These are phyloP conservation scores for Rhagonycha lutea DNA, from an alignment of 2,888 invertebrate genomes.

Conservation along the genomic window DNA sequence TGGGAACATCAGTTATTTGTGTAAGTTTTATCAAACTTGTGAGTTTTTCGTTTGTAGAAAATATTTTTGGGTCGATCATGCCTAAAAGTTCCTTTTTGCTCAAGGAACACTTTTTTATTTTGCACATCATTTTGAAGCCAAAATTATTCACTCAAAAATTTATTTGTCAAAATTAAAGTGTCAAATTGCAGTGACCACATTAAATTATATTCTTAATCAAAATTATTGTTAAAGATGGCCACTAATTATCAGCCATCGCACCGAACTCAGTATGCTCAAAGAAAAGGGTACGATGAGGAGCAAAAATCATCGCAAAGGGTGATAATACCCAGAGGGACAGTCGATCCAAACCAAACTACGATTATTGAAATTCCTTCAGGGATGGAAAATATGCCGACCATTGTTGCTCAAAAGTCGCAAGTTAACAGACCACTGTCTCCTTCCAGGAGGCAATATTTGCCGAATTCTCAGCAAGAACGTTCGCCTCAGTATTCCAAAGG, in stretches of 20 bases:
- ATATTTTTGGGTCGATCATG: background rate
- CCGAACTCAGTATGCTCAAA: background rate
- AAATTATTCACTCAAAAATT: background rate
- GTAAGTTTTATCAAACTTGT: background rate
- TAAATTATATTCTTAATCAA: background rate
- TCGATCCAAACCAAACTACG: background rate
- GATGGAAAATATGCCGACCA: slow-evolving; percentile 5
- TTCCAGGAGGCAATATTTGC: background rate
- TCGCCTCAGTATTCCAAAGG: background rate
- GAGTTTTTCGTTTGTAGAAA: background rate
- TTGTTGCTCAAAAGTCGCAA: slow-evolving; percentile 3
- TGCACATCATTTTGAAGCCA: background rate
- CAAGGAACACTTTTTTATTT: background rate
- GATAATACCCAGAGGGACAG: slow-evolving; percentile 6
- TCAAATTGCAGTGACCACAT: background rate
- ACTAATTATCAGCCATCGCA: background rate
- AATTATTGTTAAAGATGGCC: background rate
- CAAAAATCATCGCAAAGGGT: background rate
- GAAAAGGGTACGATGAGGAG: background rate
- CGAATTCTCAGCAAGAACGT: background rate
- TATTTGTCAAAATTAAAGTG: background rate
- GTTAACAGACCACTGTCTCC: background rate
- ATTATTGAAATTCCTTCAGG: slow-evolving; percentile 7
- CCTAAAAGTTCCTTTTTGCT: background rate
- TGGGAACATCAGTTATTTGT: background rate